Conservation (phyloP, 1,140 invertebrate genomes). For the Trichonephila clavipes region DNA sequence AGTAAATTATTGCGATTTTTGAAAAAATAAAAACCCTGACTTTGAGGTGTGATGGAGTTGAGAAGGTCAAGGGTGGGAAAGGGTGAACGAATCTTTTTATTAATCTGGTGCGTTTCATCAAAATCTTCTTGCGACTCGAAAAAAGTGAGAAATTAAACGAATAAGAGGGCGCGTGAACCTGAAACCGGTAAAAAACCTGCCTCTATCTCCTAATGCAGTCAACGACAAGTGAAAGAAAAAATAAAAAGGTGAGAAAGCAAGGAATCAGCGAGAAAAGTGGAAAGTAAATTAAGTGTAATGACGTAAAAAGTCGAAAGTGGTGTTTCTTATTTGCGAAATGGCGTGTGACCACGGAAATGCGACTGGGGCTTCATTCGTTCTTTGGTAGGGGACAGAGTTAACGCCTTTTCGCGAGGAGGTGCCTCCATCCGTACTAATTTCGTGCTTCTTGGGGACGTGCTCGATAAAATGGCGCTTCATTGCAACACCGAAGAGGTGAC, state of each 20-base stretch:
- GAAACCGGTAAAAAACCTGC: not conserved
- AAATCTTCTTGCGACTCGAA: not conserved
- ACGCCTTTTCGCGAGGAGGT: constrained; percentile 24
- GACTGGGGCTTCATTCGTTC: constrained; percentile 46
- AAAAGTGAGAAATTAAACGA: not conserved
- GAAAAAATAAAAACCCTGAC: not conserved
- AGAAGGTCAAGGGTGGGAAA: not conserved
- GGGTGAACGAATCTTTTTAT: not conserved
- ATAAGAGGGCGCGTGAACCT: not conserved
- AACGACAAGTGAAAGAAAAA: not conserved
- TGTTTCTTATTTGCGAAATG: constrained; percentile 65
- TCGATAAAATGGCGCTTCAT: constrained; percentile 23
- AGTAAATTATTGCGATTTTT: not conserved
- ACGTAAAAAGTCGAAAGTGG: constrained; percentile 17
- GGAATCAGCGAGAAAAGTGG: constrained; percentile 37
- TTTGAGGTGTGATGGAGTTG: not conserved
- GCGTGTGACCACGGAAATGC: constrained; percentile 54
- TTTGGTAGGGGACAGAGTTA: constrained; percentile 10
- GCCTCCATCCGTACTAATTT: not conserved
- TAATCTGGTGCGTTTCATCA: not conserved
- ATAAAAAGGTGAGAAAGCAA: not conserved
- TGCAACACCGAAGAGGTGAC: constrained; percentile 28
- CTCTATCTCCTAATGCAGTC: constrained; percentile 54
- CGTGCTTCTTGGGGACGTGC: not conserved
- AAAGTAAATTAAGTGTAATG: constrained; percentile 61